A percentile compares a stretch with the other conserved stretches of the same genome.
Evolutionary conservation across 2,888 invertebrate genomes (phyloP).

Genomic region (Belgica antarctica): DNA sequence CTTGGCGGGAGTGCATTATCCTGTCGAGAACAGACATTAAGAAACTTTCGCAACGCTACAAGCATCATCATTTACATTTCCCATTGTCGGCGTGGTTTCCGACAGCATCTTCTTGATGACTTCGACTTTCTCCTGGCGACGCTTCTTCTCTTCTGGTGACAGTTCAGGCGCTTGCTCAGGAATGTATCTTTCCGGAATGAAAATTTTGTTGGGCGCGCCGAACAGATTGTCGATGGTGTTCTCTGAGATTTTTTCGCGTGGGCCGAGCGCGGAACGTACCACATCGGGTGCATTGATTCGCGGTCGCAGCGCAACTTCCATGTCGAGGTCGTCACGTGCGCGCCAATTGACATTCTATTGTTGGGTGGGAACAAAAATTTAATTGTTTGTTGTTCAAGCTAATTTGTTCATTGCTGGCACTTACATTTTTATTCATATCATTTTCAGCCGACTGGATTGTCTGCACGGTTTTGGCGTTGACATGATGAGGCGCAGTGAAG

Average conservation of each 20-base stretch:
- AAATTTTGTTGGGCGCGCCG: slow-evolving; percentile 84
- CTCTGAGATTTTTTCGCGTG: slow-evolving; percentile 58
- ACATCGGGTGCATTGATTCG: slow-evolving; percentile 80
- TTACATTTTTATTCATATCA: slow-evolving; percentile 55
- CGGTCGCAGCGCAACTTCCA: slow-evolving; percentile 78
- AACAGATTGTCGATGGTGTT: slow-evolving; percentile 83
- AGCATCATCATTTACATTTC: too few species aligned
- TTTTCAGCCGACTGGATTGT: slow-evolving; percentile 57
- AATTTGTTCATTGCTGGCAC: slow-evolving; percentile 45
- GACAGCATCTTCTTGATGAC: slow-evolving; percentile 88
- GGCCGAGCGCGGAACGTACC: slow-evolving; percentile 74
- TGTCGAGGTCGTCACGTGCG: slow-evolving; percentile 80
- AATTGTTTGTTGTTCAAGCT: too few species aligned
- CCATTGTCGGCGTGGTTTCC: slow-evolving; percentile 60
- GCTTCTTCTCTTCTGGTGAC: slow-evolving; percentile 79
- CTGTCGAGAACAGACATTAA: slow-evolving; percentile 46
- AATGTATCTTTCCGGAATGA: slow-evolving; percentile 88
- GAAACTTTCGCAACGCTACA: slow-evolving; percentile 40
- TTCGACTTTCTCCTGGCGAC: slow-evolving; percentile 82
- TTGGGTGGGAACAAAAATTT: slow-evolving; percentile 39
- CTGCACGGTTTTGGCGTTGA: slow-evolving; percentile 63
- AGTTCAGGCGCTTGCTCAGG: slow-evolving; percentile 85
- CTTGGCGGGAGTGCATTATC: slow-evolving; percentile 60
- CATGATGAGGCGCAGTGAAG: slow-evolving; percentile 79
- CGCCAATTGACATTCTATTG: slow-evolving; percentile 60